phyloP scores from a whole-genome alignment of 2,113 vertebrate species.

The Oreochromis spilurus region DNA sequence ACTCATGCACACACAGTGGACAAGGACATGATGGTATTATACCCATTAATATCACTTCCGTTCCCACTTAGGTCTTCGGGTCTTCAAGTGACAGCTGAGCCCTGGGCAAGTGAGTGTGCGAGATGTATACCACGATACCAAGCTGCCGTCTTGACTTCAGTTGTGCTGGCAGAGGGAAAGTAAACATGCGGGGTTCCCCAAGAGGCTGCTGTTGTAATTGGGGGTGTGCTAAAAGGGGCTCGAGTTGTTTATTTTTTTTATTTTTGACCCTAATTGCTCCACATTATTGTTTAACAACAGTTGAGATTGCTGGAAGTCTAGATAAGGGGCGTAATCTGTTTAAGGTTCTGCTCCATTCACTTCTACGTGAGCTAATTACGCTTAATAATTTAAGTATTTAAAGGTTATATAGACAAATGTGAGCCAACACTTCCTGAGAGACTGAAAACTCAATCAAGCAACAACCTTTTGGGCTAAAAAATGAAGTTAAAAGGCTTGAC shows the following conservation, averaged over 20 bases:
- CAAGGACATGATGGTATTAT: constrained; percentile 24
- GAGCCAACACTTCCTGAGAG: background rate
- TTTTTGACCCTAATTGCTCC: background rate
- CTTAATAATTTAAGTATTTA: background rate
- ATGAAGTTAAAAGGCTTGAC: background rate
- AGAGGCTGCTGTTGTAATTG: constrained; percentile 32
- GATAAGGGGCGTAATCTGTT: background rate
- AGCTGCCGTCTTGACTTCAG: constrained; percentile 29
- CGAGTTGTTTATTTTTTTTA: constrained; percentile 37
- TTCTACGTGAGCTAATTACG: background rate
- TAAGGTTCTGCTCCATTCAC: background rate
- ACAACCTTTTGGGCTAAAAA: background rate
- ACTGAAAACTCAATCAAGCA: background rate
- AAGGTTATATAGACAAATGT: background rate
- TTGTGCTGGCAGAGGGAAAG: constrained; percentile 46
- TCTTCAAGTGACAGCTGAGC: constrained; percentile 53
- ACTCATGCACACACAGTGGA: background rate
- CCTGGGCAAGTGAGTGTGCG: constrained; percentile 44
- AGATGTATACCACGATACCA: constrained; percentile 49
- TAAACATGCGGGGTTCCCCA: constrained; percentile 40
- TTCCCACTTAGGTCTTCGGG: constrained; percentile 26
- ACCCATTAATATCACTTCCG: constrained; percentile 43
- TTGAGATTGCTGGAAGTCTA: background rate
- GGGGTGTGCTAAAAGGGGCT: constrained; percentile 27
- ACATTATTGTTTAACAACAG: background rate